These are phyloP conservation scores for Tachypleus tridentatus DNA, from an alignment of 1,140 invertebrate genomes.

Conservation along the genomic window DNA sequence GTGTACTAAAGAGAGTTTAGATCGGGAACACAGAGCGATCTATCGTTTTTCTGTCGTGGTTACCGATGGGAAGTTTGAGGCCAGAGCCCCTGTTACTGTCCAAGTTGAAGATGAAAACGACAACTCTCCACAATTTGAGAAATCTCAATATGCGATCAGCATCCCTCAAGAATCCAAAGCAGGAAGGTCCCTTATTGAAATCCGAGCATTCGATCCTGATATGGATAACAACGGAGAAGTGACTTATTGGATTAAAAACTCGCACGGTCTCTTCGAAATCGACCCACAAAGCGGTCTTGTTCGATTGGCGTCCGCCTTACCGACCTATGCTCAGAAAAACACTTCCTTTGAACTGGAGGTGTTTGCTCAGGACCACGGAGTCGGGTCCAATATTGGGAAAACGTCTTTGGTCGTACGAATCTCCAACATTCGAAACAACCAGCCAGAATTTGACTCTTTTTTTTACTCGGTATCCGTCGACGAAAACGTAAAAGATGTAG, in stretches of 20 bases:
- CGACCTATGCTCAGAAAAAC: slow-evolving; percentile 14
- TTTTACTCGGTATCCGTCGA: slow-evolving; percentile 26
- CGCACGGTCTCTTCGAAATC: slow-evolving; percentile 86
- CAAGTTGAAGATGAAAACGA: slow-evolving; percentile 37
- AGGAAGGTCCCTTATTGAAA: slow-evolving; percentile 24
- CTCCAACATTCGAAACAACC: slow-evolving; percentile 26
- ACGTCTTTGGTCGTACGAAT: slow-evolving; percentile 24
- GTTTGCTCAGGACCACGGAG: slow-evolving; percentile 28
- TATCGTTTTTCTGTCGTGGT: slow-evolving; percentile 27
- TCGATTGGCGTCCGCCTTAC: slow-evolving; percentile 57
- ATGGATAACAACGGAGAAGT: slow-evolving; percentile 61
- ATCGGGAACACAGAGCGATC: slow-evolving; percentile 52
- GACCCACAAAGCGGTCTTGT: slow-evolving; percentile 71
- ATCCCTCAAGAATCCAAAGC: slow-evolving; percentile 33
- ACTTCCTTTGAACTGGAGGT: slow-evolving; percentile 27
- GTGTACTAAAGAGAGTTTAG: slow-evolving; percentile 64
- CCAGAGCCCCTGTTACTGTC: slow-evolving; percentile 20
- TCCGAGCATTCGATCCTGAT: slow-evolving; percentile 28
- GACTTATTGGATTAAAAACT: slow-evolving; percentile 79
- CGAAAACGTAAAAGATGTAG: slow-evolving; percentile 25
- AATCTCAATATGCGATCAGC: slow-evolving; percentile 28
- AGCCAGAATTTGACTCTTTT: slow-evolving; percentile 27
- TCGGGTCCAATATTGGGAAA: slow-evolving; percentile 27
- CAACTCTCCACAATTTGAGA: slow-evolving; percentile 38
- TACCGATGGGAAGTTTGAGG: slow-evolving; percentile 26